Conservation (phyloP, 2,888 invertebrate genomes). For the Heliothis peltigera region DNA sequence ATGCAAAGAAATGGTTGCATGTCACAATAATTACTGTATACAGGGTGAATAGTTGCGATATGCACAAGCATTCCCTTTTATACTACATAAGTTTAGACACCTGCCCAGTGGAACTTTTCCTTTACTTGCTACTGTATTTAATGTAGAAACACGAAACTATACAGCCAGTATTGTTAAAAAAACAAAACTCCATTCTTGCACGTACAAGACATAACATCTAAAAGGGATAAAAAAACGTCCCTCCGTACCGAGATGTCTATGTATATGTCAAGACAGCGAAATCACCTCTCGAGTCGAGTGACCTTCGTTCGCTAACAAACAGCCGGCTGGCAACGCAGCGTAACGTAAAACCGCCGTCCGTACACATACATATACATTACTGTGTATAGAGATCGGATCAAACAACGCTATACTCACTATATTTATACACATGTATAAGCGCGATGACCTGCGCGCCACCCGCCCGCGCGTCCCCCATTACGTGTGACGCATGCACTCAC, state of each 20-base stretch:
- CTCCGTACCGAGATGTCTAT: constrained; percentile 27
- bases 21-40: constrained; percentile 21
- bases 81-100: not conserved
- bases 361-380: constrained; percentile 63
- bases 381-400: constrained; percentile 72
- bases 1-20: constrained; percentile 25
- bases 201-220: constrained; percentile 46
- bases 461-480: constrained; percentile 73
- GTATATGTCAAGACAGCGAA: constrained; percentile 64
- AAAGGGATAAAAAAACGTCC: constrained; percentile 39
- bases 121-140: not conserved
- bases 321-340: constrained; percentile 84
- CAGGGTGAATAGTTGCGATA: not conserved
- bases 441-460: constrained; percentile 84
- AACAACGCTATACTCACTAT: constrained; percentile 69
- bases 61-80: not conserved
- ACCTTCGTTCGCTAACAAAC: constrained; percentile 80
- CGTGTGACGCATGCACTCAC: constrained; percentile 81
- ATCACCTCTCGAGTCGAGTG: constrained; percentile 74
- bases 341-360: constrained; percentile 76
- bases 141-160: constrained; percentile 1
- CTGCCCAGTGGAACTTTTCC: not conserved
- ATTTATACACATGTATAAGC: constrained; percentile 73
- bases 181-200: constrained; percentile 38
- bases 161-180: constrained; percentile 6